These are phyloP conservation scores for Leucania comma DNA, from an alignment of 2,888 invertebrate species.

Conservation along the genomic window DNA sequence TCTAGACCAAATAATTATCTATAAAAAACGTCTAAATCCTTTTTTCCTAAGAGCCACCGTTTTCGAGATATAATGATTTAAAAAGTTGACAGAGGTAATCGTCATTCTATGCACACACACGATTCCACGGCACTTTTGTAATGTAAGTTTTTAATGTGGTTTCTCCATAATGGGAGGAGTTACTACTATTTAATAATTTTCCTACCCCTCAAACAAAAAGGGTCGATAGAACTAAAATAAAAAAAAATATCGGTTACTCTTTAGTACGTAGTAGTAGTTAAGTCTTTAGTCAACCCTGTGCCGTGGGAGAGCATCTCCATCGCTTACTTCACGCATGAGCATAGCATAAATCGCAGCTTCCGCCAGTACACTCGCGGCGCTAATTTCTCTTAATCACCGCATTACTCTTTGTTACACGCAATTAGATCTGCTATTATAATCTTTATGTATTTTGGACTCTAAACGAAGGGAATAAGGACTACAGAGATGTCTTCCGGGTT, in stretches of 20 bases:
- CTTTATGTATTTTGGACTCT: background rate
- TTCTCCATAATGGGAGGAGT: no score
- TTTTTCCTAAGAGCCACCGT: no score
- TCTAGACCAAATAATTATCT: no score
- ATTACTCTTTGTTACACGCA: slow-evolving; percentile 33
- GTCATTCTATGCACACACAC: no score
- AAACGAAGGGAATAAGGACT: slow-evolving; percentile 10
- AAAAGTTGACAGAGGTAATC: no score
- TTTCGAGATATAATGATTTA: no score
- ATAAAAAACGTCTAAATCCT: no score
- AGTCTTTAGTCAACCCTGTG: slow-evolving; percentile 41
- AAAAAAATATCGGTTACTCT: background rate
- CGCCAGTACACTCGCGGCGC: slow-evolving; percentile 19
- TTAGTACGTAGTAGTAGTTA: no score
- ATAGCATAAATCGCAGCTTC: slow-evolving; percentile 48
- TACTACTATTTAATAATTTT: no score
- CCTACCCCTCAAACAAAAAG: no score
- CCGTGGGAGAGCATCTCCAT: slow-evolving; percentile 31
- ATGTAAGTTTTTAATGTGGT: no score
- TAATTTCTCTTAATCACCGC: slow-evolving; percentile 42
- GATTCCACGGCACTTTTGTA: no score
- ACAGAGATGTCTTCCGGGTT: slow-evolving; percentile 39
- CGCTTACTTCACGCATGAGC: slow-evolving; percentile 32
- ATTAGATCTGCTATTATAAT: slow-evolving; percentile 13
- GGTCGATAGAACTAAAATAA: background rate